Base-by-base conservation (phyloP, 2,888 invertebrate species). In the Amphipoea oculea region DNA sequence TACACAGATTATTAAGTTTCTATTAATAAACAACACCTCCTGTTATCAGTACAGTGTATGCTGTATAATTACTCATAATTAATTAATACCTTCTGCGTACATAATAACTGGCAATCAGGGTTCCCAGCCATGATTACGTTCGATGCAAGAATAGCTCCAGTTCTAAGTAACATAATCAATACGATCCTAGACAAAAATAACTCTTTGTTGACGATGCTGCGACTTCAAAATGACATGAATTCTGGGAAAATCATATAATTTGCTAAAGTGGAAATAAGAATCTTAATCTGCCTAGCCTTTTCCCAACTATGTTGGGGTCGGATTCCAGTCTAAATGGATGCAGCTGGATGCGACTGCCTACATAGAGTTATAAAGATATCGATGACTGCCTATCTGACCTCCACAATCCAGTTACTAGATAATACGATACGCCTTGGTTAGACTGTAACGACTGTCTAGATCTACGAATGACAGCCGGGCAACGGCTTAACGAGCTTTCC, bases 81-180 rank as follows among this genome's bases (percentile, higher is more conserved):
- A 84, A 82, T 54, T 66, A 62, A 67, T 69, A 63, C 14, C 14
- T 51, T 42, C 20, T 1, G 20, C 14, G 29, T 60, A 23, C 3
- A 80, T 67, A 79, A 48, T 29, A 42, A 40, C 71, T n/a, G 20
- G 20, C 0, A 7, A 63, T 36, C 23, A 73, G 20, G n/a, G 36
- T 29, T 70, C 4, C 36, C 45, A 29, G 57, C 40, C 65, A 11
- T 48, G 20, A 81, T 66, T 48, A 66, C 36, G 23, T 45, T 4
- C 9, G 14, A 48, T 45, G 11, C 54, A 82, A 71, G 20, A 82
- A 84, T 77, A 86, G 57, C 66, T 73, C n/a, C n/a, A 60, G 48
- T 78, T 62, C 48, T 23, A 0, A 23, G 67, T 60, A 73, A 51
- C 9, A 45, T 48, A 82, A 77, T 73, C 63, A 75, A 71, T 76